Conservation (phyloP, 2,888 invertebrate species). For the Polylopha cassiicola region DNA sequence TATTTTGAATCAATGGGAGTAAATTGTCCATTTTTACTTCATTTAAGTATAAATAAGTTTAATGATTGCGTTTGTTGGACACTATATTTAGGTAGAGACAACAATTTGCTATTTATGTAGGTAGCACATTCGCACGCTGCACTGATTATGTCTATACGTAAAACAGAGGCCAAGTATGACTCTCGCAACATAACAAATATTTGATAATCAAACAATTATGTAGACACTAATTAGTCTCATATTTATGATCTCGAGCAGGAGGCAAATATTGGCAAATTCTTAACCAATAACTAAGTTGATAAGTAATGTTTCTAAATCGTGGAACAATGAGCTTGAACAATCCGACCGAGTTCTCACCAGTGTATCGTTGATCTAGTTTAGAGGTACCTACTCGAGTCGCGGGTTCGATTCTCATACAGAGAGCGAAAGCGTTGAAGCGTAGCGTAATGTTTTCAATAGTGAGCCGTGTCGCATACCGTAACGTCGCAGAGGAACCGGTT, state of each 20-base stretch:
- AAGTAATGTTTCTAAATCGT: slow-evolving; percentile 41
- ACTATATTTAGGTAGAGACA: too few species aligned
- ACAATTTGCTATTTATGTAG: too few species aligned
- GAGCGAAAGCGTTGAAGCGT: slow-evolving; percentile 47
- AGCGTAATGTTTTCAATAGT: slow-evolving; percentile 24
- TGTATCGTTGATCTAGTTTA: slow-evolving; percentile 23
- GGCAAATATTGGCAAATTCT: slow-evolving; percentile 35
- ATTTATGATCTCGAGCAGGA: slow-evolving; percentile 18
- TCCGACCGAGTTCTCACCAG: slow-evolving; percentile 46
- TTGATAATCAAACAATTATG: slow-evolving; percentile 2
- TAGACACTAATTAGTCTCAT: neutral
- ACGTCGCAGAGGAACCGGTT: slow-evolving; percentile 49
- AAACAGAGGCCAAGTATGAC: neutral
- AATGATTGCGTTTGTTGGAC: too few species aligned
- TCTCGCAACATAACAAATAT: slow-evolving; percentile 2
- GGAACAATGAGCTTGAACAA: slow-evolving; percentile 38
- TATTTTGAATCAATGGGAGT: too few species aligned
- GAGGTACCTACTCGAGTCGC: slow-evolving; percentile 16
- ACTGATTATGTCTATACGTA: neutral
- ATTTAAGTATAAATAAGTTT: too few species aligned
- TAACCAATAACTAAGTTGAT: slow-evolving; percentile 33
- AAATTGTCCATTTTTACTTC: too few species aligned
- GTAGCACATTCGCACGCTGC: neutral
- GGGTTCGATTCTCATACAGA: slow-evolving; percentile 33
- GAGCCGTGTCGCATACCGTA: slow-evolving; percentile 26